Conservation (phyloP, 2,113 vertebrate genomes). For the Tetrax tetrax region DNA sequence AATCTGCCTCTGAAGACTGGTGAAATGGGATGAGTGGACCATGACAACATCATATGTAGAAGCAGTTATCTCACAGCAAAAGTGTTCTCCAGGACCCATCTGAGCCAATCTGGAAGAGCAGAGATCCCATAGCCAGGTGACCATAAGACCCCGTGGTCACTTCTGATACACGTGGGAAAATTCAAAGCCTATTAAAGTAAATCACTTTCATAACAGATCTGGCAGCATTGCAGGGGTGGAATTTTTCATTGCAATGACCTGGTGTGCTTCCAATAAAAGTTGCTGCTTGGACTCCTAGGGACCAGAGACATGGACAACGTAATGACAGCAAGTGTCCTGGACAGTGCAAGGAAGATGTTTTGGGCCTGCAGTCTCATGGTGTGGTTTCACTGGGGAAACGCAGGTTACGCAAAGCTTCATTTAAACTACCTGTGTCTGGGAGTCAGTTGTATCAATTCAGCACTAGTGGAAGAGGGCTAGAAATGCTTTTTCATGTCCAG, state of each 20-base stretch:
- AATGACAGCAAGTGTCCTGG: not conserved
- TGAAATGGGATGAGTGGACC: not conserved
- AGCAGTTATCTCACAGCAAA: not conserved
- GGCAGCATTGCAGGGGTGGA: not conserved
- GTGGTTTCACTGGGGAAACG: not conserved
- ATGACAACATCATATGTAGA: not conserved
- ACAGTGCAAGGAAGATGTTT: fast-evolving
- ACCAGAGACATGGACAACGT: not conserved
- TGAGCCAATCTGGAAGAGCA: not conserved
- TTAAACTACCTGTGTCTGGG: not conserved
- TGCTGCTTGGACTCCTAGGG: not conserved
- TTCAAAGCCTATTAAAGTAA: not conserved
- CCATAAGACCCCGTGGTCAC: not conserved
- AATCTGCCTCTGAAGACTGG: not conserved
- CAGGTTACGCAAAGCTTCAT: not conserved
- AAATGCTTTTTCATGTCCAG: not conserved
- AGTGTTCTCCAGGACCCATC: not conserved
- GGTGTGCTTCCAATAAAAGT: not conserved
- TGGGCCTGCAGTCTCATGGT: fast-evolving
- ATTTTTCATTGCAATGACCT: not conserved
- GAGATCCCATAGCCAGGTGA: not conserved
- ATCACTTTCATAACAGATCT: not conserved
- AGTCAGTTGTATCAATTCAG: not conserved
- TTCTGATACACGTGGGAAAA: not conserved
- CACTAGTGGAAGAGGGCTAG: not conserved